Conservation (phyloP, 1,140 invertebrate genomes). For the Achroia grisella region DNA sequence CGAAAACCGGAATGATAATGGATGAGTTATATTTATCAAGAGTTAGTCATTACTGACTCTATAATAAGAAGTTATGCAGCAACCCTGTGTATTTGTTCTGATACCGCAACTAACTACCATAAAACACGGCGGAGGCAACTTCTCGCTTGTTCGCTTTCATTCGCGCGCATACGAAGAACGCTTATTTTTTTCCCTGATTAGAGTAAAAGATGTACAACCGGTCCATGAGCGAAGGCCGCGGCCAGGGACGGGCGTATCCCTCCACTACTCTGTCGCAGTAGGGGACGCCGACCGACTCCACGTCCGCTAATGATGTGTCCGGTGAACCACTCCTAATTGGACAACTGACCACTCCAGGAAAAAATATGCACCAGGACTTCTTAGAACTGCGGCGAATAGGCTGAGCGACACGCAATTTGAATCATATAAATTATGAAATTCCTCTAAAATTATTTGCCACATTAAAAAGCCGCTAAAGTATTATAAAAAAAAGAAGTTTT, state of each 20-base stretch:
- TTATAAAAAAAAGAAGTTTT: slow-evolving; percentile 18
- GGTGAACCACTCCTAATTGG: slow-evolving; percentile 63
- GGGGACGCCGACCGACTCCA: slow-evolving; percentile 29
- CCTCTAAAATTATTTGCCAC: slow-evolving; percentile 18
- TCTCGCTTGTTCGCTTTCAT: slow-evolving; percentile 62
- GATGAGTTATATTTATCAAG: not conserved
- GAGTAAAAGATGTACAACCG: slow-evolving; percentile 68
- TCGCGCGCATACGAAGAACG: slow-evolving; percentile 48
- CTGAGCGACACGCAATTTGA: slow-evolving; percentile 19
- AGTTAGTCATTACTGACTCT: no score
- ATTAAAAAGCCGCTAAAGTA: slow-evolving; percentile 16
- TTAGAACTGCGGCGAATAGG: slow-evolving; percentile 38
- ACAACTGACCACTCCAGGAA: slow-evolving; percentile 45
- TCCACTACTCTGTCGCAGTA: slow-evolving; percentile 20
- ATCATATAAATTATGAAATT: slow-evolving; percentile 25
- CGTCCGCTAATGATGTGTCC: slow-evolving; percentile 57
- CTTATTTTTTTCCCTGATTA: slow-evolving; percentile 67
- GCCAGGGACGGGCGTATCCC: slow-evolving; percentile 29
- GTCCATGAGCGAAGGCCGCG: slow-evolving; percentile 58
- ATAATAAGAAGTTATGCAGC: slow-evolving; percentile 2
- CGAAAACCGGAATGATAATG: not conserved
- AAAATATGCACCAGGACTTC: slow-evolving; percentile 40
- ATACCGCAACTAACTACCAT: slow-evolving; percentile 59
- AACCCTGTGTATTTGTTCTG: slow-evolving; percentile 25
- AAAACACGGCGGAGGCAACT: slow-evolving; percentile 53